phyloP scores from a whole-genome alignment of 2,888 invertebrate genomes.

The Dugesia japonica region DNA sequence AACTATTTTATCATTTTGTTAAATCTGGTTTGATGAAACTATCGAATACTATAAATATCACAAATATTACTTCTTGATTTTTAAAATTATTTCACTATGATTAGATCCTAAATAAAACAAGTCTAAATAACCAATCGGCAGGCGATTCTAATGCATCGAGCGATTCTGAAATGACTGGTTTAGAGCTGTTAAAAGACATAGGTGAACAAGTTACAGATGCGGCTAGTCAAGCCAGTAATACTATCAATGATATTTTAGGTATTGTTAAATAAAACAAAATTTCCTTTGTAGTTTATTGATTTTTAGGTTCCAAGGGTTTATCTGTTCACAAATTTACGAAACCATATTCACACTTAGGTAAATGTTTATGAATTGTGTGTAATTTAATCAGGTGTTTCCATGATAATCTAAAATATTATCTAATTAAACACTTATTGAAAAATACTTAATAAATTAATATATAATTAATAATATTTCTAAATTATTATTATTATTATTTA shows the following conservation, averaged over 20 bases:
- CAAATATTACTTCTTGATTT: too few species aligned
- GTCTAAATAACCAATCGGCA: background rate
- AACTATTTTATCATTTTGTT: too few species aligned
- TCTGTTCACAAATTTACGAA: background rate
- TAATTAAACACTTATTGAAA: too few species aligned
- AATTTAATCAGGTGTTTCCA: too few species aligned
- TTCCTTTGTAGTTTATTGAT: background rate
- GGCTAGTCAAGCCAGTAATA: slow-evolving; percentile 65
- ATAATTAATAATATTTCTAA: too few species aligned
- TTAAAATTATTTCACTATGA: too few species aligned
- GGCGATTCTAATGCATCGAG: background rate
- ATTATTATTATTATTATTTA: too few species aligned
- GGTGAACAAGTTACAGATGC: slow-evolving; percentile 63
- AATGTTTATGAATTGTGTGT: too few species aligned
- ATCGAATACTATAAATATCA: too few species aligned
- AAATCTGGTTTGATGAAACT: too few species aligned
- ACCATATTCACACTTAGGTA: background rate
- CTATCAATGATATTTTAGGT: slow-evolving; percentile 84
- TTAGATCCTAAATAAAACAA: background rate
- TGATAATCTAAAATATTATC: too few species aligned
- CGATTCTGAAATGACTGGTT: background rate
- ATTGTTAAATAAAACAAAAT: slow-evolving; percentile 37
- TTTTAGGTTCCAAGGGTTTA: background rate
- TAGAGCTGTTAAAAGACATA: slow-evolving; percentile 55
- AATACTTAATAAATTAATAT: too few species aligned